Conservation (phyloP, 2,797 vertebrate species). For the Glyptemys insculpta region DNA sequence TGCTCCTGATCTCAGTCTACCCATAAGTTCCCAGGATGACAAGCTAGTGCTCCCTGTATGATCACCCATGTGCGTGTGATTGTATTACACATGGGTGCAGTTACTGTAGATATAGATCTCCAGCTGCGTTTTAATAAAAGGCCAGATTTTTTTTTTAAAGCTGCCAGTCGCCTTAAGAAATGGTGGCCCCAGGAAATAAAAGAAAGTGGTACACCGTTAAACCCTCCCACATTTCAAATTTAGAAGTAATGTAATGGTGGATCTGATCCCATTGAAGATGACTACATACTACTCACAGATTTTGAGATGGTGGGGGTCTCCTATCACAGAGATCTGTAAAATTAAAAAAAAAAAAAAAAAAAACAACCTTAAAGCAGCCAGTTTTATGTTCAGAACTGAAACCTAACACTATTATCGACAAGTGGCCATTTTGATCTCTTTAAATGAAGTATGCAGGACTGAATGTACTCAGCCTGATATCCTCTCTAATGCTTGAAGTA, state of each 20-base stretch:
- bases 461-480: background rate
- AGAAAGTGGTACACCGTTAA: background rate
- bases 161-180: background rate
- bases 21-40: background rate
- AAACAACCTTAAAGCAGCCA: background rate
- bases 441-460: background rate
- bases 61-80: background rate
- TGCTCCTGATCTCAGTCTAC: conserved; percentile 14
- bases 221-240: background rate
- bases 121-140: conserved; percentile 26
- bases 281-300: background rate
- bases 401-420: background rate
- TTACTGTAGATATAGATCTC: background rate
- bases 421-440: background rate
- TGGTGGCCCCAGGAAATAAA: background rate
- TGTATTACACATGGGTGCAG: background rate
- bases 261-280: background rate
- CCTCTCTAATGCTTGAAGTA: background rate
- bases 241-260: background rate
- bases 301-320: background rate
- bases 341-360: background rate
- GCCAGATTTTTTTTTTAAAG: background rate
- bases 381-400: background rate
- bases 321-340: background rate
- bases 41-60: conserved; percentile 48